A percentile compares a stretch with the other conserved stretches of the same genome.
These are phyloP conservation scores for Pararge aegeria DNA, from an alignment of 1,140 invertebrate species.

Conservation along the genomic window DNA sequence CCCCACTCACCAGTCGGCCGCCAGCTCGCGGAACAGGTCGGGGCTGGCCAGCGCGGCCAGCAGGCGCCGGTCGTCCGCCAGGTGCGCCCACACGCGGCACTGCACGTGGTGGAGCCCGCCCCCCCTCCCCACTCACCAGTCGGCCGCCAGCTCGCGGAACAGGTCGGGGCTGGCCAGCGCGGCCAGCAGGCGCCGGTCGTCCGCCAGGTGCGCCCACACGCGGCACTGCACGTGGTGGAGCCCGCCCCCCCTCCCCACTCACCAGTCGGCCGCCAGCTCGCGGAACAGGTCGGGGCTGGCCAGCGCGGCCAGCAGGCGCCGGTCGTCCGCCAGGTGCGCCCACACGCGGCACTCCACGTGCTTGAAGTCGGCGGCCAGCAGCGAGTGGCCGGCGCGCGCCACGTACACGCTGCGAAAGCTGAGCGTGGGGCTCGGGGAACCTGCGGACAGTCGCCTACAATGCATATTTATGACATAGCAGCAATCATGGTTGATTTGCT, in stretches of 20 bases:
- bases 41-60: too few species aligned
- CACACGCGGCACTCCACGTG: slow-evolving; percentile 82
- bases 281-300: slow-evolving; percentile 75
- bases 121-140: slow-evolving; percentile 63
- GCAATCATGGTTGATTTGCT: too few species aligned
- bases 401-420: too few species aligned
- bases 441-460: too few species aligned
- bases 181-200: slow-evolving; percentile 66
- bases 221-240: not conserved
- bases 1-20: too few species aligned
- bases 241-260: slow-evolving; percentile 4
- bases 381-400: slow-evolving; percentile 31
- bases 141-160: slow-evolving; percentile 76
- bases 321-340: slow-evolving; percentile 78
- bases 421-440: too few species aligned
- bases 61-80: too few species aligned
- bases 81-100: too few species aligned
- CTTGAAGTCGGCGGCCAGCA: slow-evolving; percentile 80
- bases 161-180: slow-evolving; percentile 74
- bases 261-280: slow-evolving; percentile 79
- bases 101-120: not conserved
- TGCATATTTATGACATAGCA: too few species aligned
- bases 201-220: slow-evolving; percentile 41
- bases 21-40: too few species aligned
- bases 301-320: slow-evolving; percentile 64